phyloP scores from a whole-genome alignment of 1,140 invertebrate genomes.

The Eupristina koningsbergeri region DNA sequence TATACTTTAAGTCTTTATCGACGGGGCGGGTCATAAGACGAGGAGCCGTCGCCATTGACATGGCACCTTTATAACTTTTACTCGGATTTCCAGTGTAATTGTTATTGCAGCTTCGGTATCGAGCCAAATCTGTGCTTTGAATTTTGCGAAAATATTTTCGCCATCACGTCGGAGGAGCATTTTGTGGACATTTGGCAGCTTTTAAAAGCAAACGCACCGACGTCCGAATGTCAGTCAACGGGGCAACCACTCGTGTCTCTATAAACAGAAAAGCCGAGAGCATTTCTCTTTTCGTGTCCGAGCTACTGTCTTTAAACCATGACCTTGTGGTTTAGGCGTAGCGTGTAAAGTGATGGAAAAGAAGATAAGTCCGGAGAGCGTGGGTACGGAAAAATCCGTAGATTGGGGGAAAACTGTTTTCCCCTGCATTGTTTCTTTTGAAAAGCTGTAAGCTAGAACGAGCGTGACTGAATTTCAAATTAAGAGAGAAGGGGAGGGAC shows the following conservation, averaged over 20 bases:
- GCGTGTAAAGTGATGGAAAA: not conserved
- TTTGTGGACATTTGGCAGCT: not conserved
- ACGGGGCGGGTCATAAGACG: not conserved
- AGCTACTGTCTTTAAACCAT: not conserved
- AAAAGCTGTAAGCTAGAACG: not conserved
- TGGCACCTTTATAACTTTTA: not conserved
- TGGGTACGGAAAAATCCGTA: not conserved
- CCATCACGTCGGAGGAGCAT: not conserved
- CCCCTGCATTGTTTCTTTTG: not conserved
- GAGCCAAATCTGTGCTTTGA: not conserved
- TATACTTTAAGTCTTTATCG: constrained; percentile 1
- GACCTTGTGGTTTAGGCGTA: no score
- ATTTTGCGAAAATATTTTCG: not conserved
- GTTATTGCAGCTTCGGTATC: not conserved
- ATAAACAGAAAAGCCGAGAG: not conserved
- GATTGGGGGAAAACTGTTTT: not conserved
- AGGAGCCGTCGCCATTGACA: no score
- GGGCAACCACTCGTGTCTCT: not conserved
- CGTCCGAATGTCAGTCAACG: not conserved
- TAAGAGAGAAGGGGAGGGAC: no score
- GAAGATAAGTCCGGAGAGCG: not conserved
- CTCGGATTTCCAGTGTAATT: not conserved
- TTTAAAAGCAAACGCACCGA: not conserved
- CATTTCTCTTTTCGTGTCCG: not conserved
- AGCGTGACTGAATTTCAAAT: no score